Conservation (phyloP, 2,113 vertebrate species). For the Marmota flaviventris region DNA sequence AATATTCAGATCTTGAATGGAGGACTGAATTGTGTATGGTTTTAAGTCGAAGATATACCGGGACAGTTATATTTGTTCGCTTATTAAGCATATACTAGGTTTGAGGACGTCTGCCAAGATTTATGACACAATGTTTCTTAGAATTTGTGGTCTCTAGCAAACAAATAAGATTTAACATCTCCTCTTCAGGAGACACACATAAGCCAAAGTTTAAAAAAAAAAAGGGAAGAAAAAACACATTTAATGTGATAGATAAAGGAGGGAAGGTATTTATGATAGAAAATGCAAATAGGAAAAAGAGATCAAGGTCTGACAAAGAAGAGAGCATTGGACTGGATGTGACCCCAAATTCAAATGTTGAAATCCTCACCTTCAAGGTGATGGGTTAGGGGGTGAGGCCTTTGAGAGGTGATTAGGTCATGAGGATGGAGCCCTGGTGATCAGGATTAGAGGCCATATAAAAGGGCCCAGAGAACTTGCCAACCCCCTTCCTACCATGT, state of each 20-base stretch:
- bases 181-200: neutral
- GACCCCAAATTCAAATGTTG: neutral
- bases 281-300: neutral
- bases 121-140: conserved; percentile 48
- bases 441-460: too few species aligned
- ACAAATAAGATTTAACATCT: neutral
- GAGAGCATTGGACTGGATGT: neutral
- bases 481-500: neutral
- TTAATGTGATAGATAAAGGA: neutral
- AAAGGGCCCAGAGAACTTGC: neutral
- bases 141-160: conserved; percentile 16
- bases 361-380: neutral
- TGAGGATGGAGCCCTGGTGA: too few species aligned
- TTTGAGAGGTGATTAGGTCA: neutral
- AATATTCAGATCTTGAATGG: neutral
- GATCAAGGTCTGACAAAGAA: neutral
- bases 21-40: neutral
- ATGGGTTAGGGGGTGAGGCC: neutral
- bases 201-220: conserved; percentile 19
- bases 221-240: neutral
- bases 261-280: neutral
- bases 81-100: conserved; percentile 37
- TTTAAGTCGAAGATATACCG: neutral
- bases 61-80: conserved; percentile 16
- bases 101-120: neutral